These are phyloP conservation scores for Takifugu ocellatus DNA, from an alignment of 2,797 vertebrate genomes.

Conservation along the genomic window DNA sequence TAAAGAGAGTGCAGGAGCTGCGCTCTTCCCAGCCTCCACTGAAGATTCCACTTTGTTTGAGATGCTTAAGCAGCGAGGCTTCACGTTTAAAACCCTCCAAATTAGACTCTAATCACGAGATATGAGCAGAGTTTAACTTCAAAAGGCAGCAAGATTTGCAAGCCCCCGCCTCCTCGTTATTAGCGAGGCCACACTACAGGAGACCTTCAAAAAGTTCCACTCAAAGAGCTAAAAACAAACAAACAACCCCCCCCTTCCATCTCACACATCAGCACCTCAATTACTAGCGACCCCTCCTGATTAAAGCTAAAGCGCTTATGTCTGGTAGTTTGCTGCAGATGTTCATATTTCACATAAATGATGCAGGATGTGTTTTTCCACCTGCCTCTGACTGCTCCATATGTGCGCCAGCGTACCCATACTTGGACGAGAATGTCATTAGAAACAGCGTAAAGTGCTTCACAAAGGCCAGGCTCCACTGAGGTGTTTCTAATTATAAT, in stretches of 20 bases:
- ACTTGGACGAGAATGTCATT: conserved; percentile 36
- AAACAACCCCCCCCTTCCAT: conserved; percentile 18
- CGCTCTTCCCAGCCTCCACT: conserved; percentile 8
- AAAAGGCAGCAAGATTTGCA: conserved; percentile 43
- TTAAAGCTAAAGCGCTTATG: background rate
- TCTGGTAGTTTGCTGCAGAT: conserved; percentile 1
- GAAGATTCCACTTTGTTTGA: conserved; percentile 21
- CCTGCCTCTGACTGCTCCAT: conserved; percentile 36
- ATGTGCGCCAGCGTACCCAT: conserved; percentile 19
- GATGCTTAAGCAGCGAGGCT: conserved; percentile 23
- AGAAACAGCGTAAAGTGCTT: conserved; percentile 18
- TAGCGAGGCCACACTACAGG: conserved; percentile 23
- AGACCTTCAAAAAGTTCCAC: conserved; percentile 46
- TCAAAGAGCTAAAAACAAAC: conserved; percentile 52
- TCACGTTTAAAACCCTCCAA: conserved; percentile 21
- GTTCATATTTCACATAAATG: background rate
- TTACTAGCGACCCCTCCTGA: conserved; percentile 46
- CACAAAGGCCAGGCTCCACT: conserved; percentile 14
- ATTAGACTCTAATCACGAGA: conserved; percentile 52
- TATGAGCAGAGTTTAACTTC: conserved; percentile 57
- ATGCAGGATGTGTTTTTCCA: conserved; percentile 45
- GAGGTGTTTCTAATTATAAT: conserved; percentile 32
- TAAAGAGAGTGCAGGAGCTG: conserved; percentile 18
- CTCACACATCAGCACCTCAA: conserved; percentile 50
- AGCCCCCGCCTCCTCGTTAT: conserved; percentile 31